Conservation (phyloP, 2,113 vertebrate species). For the Pterocles orientalis region DNA sequence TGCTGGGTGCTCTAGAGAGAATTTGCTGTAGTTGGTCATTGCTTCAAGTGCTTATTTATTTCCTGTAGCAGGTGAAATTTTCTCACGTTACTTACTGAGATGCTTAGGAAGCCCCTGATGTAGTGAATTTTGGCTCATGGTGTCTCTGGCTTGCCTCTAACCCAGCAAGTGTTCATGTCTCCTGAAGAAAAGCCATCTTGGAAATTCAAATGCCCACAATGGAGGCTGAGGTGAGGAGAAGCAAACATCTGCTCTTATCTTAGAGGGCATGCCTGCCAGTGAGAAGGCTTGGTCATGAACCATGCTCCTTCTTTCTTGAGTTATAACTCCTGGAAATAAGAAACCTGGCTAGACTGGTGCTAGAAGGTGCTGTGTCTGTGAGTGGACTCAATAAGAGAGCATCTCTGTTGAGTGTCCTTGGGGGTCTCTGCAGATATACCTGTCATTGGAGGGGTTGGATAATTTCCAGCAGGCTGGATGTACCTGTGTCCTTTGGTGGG, state of each 20-base stretch:
- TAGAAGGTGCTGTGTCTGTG: background rate
- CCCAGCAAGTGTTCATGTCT: background rate
- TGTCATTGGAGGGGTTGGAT: background rate
- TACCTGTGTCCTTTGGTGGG: background rate
- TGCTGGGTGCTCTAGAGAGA: background rate
- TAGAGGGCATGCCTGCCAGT: background rate
- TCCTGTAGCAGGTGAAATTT: fast-evolving
- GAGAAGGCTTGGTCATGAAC: background rate
- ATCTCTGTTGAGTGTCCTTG: background rate
- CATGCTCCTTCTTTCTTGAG: background rate
- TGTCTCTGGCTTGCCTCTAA: background rate
- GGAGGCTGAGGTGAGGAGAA: background rate
- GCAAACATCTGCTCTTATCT: background rate
- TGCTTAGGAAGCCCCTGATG: background rate
- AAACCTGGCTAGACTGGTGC: background rate
- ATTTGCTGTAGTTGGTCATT: background rate
- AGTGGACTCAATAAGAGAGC: background rate
- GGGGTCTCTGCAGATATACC: background rate
- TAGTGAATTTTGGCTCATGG: background rate
- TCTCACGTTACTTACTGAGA: background rate
- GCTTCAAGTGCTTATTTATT: background rate
- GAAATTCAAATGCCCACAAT: background rate
- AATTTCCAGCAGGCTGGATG: background rate
- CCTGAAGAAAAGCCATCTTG: background rate
- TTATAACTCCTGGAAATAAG: background rate